These are phyloP conservation scores for Lycaon pictus DNA, from an alignment of 2,113 vertebrate genomes.

Conservation along the genomic window DNA sequence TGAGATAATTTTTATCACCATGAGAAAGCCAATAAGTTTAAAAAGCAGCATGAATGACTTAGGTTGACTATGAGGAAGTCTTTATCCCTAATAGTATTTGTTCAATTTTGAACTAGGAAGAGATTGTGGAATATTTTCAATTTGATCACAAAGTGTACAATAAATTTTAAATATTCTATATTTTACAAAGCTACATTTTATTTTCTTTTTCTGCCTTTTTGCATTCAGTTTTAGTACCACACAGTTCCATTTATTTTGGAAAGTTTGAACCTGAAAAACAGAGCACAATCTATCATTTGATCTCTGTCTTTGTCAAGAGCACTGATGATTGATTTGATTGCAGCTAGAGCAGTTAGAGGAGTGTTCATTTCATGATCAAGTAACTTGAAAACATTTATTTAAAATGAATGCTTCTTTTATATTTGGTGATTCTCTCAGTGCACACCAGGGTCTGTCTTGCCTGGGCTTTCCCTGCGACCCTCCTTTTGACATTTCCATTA, in stretches of 20 bases:
- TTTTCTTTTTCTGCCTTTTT: background rate
- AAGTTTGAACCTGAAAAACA: background rate
- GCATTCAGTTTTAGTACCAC: background rate
- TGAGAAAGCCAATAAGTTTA: background rate
- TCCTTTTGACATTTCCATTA: conserved; percentile 76
- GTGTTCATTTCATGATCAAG: conserved; percentile 54
- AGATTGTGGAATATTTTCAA: background rate
- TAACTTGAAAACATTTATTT: conserved; percentile 50
- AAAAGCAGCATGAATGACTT: background rate
- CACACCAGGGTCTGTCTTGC: conserved; percentile 57
- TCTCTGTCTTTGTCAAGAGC: background rate
- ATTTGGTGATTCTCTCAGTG: conserved; percentile 49
- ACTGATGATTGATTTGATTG: background rate
- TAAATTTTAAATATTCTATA: background rate
- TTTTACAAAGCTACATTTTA: background rate
- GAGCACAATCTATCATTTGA: background rate
- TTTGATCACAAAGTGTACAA: background rate
- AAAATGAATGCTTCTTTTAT: conserved; percentile 50
- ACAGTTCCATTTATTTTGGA: background rate
- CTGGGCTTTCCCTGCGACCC: background rate
- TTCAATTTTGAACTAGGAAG: background rate
- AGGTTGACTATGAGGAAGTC: background rate
- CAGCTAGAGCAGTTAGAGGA: background rate
- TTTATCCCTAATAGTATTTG: background rate
- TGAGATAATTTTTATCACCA: background rate